Conservation (phyloP, 2,113 vertebrate species). For the Lophura nycthemera region DNA sequence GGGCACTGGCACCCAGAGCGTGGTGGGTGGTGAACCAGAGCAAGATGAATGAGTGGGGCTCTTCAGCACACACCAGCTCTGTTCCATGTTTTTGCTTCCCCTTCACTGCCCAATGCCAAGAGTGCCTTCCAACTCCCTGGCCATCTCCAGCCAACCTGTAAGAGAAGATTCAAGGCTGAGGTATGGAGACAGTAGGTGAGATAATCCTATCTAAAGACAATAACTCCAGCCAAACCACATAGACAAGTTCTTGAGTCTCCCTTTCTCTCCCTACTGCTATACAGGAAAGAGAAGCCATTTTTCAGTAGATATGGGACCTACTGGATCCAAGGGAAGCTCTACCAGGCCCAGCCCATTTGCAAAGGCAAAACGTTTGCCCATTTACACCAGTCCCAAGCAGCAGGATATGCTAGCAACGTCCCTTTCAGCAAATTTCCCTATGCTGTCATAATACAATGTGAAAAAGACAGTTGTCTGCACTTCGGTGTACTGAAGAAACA, state of each 20-base stretch:
- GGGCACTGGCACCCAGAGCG: not conserved
- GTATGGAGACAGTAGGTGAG: accelerated
- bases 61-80: not conserved
- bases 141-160: not conserved
- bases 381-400: accelerated
- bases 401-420: not conserved
- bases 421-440: too few relatives aligned
- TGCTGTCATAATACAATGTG: not conserved
- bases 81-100: not conserved
- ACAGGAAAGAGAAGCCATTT: not conserved
- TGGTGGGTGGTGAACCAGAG: not conserved
- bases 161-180: not conserved
- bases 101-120: not conserved
- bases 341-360: not conserved
- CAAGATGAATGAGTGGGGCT: not conserved
- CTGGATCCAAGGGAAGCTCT: not conserved
- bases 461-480: not conserved
- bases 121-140: not conserved
- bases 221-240: not conserved
- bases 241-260: not conserved
- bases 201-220: not conserved
- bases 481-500: not conserved
- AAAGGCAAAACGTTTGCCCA: not conserved
- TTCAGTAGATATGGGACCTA: not conserved
- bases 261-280: not conserved